Conservation (phyloP, 2,888 invertebrate genomes). For the Epinotia brunnichana region DNA sequence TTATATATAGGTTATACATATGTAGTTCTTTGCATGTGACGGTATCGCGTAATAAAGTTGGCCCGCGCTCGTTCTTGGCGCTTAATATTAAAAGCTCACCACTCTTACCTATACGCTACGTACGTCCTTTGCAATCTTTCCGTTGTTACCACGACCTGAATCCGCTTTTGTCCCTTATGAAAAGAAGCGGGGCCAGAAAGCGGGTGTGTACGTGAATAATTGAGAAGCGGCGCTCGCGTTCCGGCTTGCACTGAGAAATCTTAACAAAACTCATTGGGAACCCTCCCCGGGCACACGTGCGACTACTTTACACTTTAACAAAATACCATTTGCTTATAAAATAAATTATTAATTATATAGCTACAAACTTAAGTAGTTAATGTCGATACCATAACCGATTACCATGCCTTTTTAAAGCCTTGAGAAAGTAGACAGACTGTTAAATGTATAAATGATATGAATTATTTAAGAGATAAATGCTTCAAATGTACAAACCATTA, state of each 20-base stretch:
- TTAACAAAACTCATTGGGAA: conserved; percentile 73
- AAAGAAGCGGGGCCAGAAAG: conserved; percentile 75
- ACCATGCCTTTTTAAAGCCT: too few relatives aligned
- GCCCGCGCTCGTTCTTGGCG: conserved; percentile 58
- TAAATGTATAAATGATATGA: not conserved
- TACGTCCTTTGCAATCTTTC: conserved; percentile 76
- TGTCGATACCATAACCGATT: not conserved
- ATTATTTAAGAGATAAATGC: not conserved
- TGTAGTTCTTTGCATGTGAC: conserved; percentile 62
- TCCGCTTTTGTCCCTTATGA: conserved; percentile 78
- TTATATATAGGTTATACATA: conserved; percentile 47
- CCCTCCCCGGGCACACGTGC: conserved; percentile 54
- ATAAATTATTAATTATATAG: too few relatives aligned
- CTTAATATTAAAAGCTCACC: conserved; percentile 77
- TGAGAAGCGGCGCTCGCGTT: conserved; percentile 68
- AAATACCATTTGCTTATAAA: conserved; percentile 11
- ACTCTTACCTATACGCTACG: conserved; percentile 59
- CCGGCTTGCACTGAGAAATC: conserved; percentile 66
- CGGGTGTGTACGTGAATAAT: conserved; percentile 79
- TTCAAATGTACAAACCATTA: not conserved
- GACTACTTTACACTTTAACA: conserved; percentile 30
- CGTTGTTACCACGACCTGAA: conserved; percentile 79
- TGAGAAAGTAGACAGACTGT: not conserved
- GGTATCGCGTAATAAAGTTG: conserved; percentile 68
- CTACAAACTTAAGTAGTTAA: not conserved